Evolutionary conservation across 2,888 invertebrate genomes (phyloP).

Genomic region (Drosophila pegasa): DNA sequence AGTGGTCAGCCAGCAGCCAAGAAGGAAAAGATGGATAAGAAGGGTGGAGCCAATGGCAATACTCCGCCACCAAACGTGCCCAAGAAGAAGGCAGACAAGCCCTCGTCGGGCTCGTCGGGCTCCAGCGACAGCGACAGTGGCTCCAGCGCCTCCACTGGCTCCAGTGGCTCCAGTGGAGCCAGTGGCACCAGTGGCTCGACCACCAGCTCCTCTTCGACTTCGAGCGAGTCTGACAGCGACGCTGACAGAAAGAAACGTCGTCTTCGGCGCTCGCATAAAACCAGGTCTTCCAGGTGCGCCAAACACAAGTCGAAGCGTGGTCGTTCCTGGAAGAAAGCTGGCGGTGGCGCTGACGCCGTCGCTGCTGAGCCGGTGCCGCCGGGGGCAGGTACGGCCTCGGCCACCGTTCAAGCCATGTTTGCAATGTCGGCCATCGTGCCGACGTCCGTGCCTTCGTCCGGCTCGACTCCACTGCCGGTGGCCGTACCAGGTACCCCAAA

Average conservation of each 20-base stretch:
- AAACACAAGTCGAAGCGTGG: conserved; percentile 2
- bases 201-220: conserved; percentile 2
- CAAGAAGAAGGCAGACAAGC: conserved; percentile 11
- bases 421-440: background rate
- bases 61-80: background rate
- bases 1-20: conserved; percentile 9
- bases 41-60: background rate
- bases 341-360: no score
- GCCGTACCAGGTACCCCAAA: background rate
- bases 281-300: background rate
- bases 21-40: conserved; percentile 6
- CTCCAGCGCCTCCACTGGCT: background rate
- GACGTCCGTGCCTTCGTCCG: no score
- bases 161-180: conserved; percentile 7
- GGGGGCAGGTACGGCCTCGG: no score
- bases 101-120: background rate
- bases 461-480: background rate
- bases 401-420: background rate
- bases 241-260: background rate
- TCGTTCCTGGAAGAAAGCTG: background rate
- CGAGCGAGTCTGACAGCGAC: conserved; percentile 21
- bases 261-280: background rate
- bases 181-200: conserved; percentile 20
- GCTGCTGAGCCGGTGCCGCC: no score
- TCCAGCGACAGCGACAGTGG: conserved; percentile 7